A percentile compares a stretch with the other conserved stretches of the same genome.
Evolutionary conservation across 2,888 invertebrate genomes (phyloP).

Genomic region (Priapulus caudatus): DNA sequence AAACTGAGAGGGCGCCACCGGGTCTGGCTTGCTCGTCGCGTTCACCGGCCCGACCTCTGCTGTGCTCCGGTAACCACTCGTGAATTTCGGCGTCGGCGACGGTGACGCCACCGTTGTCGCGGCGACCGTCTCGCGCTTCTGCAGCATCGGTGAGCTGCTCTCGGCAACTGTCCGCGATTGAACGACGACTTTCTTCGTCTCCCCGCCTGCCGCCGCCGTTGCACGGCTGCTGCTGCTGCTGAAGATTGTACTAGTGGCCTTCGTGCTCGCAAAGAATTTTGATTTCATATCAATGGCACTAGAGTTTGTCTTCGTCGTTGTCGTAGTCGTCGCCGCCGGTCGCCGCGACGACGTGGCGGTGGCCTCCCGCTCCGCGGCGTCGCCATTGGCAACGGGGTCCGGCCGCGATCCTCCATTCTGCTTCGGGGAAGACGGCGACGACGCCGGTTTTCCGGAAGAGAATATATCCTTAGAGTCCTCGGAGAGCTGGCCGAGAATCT

Average conservation of each 20-base stretch:
- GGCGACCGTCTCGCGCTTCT: neutral
- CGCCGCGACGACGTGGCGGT: neutral
- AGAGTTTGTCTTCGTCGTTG: neutral
- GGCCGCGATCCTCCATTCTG: no score
- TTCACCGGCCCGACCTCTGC: no score
- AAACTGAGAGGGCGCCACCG: no score
- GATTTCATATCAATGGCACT: neutral
- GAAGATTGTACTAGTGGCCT: neutral
- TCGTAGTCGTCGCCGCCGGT: conserved; percentile 1
- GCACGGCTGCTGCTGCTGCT: neutral
- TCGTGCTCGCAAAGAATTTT: neutral
- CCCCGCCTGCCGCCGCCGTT: neutral
- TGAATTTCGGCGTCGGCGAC: no score
- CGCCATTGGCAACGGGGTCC: neutral
- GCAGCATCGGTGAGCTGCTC: neutral
- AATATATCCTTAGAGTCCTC: neutral
- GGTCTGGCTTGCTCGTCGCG: no score
- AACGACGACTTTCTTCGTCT: neutral
- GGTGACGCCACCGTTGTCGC: no score
- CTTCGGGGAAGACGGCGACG: neutral
- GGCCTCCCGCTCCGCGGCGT: neutral
- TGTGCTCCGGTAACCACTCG: no score
- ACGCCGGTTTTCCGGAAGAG: neutral
- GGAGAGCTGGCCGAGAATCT: neutral
- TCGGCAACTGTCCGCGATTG: neutral